These are phyloP conservation scores for Piaya cayana DNA, from an alignment of 2,113 vertebrate genomes.

Conservation along the genomic window DNA sequence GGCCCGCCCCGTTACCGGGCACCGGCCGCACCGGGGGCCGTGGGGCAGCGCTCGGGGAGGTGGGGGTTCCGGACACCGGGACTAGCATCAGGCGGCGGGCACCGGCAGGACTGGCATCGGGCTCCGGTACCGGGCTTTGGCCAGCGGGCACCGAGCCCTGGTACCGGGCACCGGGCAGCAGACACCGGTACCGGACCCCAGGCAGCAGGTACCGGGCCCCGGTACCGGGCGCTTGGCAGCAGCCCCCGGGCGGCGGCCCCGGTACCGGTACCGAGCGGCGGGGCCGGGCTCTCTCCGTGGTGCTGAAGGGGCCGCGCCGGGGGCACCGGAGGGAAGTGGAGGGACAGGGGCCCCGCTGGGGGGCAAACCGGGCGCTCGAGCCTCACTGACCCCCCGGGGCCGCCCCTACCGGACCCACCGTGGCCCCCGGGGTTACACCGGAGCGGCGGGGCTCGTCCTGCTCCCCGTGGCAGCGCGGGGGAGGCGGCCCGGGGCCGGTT, in stretches of 20 bases:
- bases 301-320: not conserved
- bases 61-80: not conserved
- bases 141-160: too few relatives aligned
- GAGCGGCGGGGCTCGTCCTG: not conserved
- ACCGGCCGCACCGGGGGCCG: not conserved
- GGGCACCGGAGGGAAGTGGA: not conserved
- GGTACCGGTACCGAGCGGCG: not conserved
- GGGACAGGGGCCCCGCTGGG: not conserved
- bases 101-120: too few relatives aligned
- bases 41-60: too few relatives aligned
- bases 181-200: too few relatives aligned
- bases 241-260: not conserved
- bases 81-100: too few relatives aligned
- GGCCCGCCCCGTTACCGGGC: not conserved
- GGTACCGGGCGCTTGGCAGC: too few relatives aligned
- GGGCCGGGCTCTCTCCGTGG: constrained; percentile 19
- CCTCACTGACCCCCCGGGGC: not conserved
- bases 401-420: not conserved
- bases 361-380: not conserved
- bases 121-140: too few relatives aligned
- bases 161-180: too few relatives aligned
- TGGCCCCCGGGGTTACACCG: not conserved
- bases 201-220: too few relatives aligned
- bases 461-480: too few relatives aligned
- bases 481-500: not conserved